phyloP scores from a whole-genome alignment of 1,140 invertebrate genomes.

The Chrysopa pallens region DNA sequence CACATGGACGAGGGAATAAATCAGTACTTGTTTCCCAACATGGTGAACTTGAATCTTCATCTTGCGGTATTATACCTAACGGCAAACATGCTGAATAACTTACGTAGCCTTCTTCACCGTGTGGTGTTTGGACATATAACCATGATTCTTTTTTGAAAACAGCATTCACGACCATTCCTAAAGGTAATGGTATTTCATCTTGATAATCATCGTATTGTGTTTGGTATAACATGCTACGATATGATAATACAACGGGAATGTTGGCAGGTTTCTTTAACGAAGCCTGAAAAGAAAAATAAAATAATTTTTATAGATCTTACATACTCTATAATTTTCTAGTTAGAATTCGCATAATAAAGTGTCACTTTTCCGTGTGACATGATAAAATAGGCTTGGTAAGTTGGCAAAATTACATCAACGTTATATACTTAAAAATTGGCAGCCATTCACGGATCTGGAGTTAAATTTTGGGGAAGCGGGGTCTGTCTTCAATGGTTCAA shows the following conservation, averaged over 20 bases:
- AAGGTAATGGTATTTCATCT: slow-evolving; percentile 45
- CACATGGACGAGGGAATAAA: slow-evolving; percentile 51
- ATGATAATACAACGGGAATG: slow-evolving; percentile 61
- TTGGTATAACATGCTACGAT: slow-evolving; percentile 53
- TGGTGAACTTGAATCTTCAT: slow-evolving; percentile 12
- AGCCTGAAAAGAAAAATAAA: slow-evolving; percentile 29
- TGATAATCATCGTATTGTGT: slow-evolving; percentile 47
- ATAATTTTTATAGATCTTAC: too few relatives aligned
- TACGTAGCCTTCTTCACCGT: slow-evolving; percentile 60
- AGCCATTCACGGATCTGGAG: too few relatives aligned
- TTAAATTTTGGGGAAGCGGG: too few relatives aligned
- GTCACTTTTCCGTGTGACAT: slow-evolving; percentile 4
- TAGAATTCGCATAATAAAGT: slow-evolving; percentile 9
- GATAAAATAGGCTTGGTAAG: slow-evolving; percentile 1
- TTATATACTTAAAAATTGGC: too few relatives aligned
- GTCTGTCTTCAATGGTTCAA: too few relatives aligned
- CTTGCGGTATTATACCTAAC: slow-evolving; percentile 40
- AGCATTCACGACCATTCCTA: slow-evolving; percentile 69
- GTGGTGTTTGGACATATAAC: slow-evolving; percentile 66
- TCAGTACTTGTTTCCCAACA: slow-evolving; percentile 66
- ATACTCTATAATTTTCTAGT: slow-evolving; percentile 8
- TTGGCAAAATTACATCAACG: slow-evolving; percentile 1
- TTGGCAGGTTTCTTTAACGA: slow-evolving; percentile 55
- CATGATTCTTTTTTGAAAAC: slow-evolving; percentile 67
- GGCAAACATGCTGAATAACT: slow-evolving; percentile 55